Percentiles rank a stretch among this genome's conserved stretches.
Conservation (phyloP, 2,888 invertebrate species). For the Ormia ochracea region DNA sequence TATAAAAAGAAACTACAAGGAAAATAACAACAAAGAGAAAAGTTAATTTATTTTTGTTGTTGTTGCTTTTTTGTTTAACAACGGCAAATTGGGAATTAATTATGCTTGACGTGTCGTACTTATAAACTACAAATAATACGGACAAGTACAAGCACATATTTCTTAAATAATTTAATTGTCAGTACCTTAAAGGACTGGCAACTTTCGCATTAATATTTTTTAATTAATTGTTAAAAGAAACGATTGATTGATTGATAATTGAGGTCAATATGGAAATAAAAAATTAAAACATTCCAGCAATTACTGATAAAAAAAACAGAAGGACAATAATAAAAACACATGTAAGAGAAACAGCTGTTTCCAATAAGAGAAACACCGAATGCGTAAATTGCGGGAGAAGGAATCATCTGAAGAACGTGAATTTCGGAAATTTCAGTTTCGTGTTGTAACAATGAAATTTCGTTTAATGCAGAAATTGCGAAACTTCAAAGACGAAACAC, state of each 20-base stretch:
- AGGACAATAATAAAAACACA: no score
- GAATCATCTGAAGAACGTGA: constrained; percentile 53
- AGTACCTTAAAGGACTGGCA: not conserved
- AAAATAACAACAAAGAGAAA: constrained; percentile 36
- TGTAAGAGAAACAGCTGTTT: no score
- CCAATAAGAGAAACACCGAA: no score
- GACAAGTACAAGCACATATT: constrained; percentile 49
- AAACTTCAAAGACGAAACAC: constrained; percentile 55
- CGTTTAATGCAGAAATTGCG: constrained; percentile 63
- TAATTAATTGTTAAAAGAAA: no score
- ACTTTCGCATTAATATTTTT: not conserved
- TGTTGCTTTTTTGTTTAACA: constrained; percentile 33
- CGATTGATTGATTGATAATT: no score
- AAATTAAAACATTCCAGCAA: no score
- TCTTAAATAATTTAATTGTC: constrained; percentile 22
- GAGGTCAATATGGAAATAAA: no score
- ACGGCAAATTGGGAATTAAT: constrained; percentile 62
- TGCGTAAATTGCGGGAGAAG: constrained; percentile 32
- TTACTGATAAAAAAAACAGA: no score
- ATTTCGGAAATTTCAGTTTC: constrained; percentile 53
- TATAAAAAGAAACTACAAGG: constrained; percentile 30
- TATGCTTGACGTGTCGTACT: constrained; percentile 63
- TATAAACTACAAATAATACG: constrained; percentile 58
- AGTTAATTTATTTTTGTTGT: not conserved
- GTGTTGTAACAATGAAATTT: constrained; percentile 64